Evolutionary conservation across 2,113 vertebrate genomes (phyloP).

Genomic region (Leiothrix lutea): DNA sequence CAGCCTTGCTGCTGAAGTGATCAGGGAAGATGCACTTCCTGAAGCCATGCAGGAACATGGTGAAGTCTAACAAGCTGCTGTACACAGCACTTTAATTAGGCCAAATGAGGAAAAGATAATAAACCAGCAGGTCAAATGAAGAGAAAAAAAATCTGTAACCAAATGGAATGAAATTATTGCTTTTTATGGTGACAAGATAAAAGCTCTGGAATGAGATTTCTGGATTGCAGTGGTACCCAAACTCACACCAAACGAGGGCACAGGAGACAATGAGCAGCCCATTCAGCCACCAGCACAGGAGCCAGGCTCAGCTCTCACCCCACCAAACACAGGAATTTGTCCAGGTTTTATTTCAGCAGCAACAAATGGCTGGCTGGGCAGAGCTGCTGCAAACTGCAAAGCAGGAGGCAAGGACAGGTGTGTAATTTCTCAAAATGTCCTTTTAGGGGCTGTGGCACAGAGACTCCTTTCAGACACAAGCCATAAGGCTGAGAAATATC

Average conservation of each 20-base stretch:
- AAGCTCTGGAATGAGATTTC: background rate
- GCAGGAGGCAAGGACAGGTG: slow-evolving; percentile 1
- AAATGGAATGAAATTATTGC: background rate
- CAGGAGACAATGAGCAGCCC: background rate
- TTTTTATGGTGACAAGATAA: background rate
- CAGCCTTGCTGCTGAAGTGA: background rate
- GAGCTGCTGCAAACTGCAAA: background rate
- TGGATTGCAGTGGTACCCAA: background rate
- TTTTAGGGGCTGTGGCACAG: background rate
- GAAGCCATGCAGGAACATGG: background rate
- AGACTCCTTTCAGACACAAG: slow-evolving; percentile 4
- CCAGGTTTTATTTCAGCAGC: background rate
- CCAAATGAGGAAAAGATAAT: slow-evolving; percentile 34
- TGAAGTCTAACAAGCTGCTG: slow-evolving; percentile 44
- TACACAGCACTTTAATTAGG: slow-evolving; percentile 52
- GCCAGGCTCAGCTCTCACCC: background rate
- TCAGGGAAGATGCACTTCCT: background rate
- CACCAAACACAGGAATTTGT: accelerated
- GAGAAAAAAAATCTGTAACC: background rate
- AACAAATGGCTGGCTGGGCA: slow-evolving; percentile 14
- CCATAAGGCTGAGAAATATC: slow-evolving; percentile 33
- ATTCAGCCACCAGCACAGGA: background rate
- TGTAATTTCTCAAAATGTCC: background rate
- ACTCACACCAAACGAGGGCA: background rate
- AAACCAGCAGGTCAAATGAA: slow-evolving; percentile 33